Evolutionary conservation across 2,113 vertebrate species (phyloP).

Genomic region (Buteo buteo): DNA sequence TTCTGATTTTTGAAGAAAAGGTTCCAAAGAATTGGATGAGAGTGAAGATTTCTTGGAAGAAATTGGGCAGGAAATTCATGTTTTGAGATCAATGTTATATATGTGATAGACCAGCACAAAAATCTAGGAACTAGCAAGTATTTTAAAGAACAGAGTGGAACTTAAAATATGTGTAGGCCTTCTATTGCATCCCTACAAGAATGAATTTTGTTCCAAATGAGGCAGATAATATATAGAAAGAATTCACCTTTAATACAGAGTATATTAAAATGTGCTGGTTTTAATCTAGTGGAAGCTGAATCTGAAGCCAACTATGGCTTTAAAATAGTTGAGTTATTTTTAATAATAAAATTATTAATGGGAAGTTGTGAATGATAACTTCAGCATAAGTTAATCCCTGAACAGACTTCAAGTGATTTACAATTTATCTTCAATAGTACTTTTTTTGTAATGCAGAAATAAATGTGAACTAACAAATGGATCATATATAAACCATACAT

Average conservation of each 20-base stretch:
- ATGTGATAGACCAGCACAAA: background rate
- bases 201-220: background rate
- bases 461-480: slow-evolving; percentile 2
- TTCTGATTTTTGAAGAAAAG: background rate
- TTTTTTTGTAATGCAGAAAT: slow-evolving; percentile 27
- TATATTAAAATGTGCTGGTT: background rate
- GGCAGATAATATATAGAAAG: background rate
- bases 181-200: background rate
- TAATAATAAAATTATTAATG: slow-evolving; percentile 31
- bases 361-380: background rate
- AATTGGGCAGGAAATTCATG: background rate
- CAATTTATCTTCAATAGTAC: background rate
- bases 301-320: background rate
- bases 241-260: background rate
- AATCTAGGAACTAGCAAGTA: background rate
- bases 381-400: background rate
- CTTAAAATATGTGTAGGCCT: accelerated
- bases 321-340: slow-evolving; percentile 21
- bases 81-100: background rate
- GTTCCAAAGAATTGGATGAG: background rate
- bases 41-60: background rate
- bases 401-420: background rate
- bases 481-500: slow-evolving; percentile 8
- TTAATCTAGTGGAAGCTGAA: background rate
- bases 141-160: background rate